Conservation (phyloP, 2,113 vertebrate genomes). For the Okapia johnstoni region DNA sequence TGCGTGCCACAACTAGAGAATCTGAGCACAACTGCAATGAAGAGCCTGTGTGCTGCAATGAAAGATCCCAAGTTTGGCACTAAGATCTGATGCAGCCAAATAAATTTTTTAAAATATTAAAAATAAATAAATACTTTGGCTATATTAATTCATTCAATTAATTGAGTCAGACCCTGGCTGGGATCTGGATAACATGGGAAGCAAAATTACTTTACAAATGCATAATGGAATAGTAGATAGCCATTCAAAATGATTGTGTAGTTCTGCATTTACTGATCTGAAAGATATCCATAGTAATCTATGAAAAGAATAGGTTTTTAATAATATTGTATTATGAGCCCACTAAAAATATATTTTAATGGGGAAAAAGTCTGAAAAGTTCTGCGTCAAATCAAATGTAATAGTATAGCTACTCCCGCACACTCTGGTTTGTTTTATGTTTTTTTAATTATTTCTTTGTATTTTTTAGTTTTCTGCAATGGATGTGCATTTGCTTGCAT, state of each 20-base stretch:
- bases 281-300: not conserved
- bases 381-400: not conserved
- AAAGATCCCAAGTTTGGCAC: not conserved
- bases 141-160: not conserved
- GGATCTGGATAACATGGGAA: not conserved
- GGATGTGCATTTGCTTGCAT: not conserved
- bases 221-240: not conserved
- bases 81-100: not conserved
- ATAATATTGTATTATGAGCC: not conserved
- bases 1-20: not conserved
- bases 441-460: not conserved
- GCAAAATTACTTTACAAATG: not conserved
- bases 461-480: constrained; percentile 9
- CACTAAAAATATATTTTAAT: not conserved
- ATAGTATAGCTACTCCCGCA: not conserved
- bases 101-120: not conserved
- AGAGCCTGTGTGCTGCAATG: not conserved
- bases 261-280: not conserved
- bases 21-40: not conserved
- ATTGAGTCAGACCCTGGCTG: not conserved
- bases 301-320: not conserved
- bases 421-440: not conserved
- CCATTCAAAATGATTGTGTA: not conserved
- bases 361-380: not conserved
- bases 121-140: not conserved